These are phyloP conservation scores for Oreortyx pictus DNA, from an alignment of 2,797 vertebrate species.

Conservation along the genomic window DNA sequence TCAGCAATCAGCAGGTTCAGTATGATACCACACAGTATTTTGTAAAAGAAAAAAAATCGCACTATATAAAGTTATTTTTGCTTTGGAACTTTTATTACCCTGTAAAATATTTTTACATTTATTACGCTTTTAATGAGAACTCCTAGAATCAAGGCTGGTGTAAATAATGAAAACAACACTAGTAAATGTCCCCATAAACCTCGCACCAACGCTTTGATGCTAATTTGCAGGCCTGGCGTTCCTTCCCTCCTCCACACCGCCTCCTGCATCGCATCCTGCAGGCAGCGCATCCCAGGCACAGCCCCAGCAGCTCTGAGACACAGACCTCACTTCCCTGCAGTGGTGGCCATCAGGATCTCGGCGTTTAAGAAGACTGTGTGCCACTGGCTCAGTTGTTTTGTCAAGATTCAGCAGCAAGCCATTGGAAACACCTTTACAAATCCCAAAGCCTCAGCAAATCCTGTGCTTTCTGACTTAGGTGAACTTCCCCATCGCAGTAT, in stretches of 20 bases:
- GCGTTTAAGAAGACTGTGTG: rapidly evolving
- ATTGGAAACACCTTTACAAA: not conserved
- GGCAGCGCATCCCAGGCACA: not conserved
- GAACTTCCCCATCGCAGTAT: not conserved
- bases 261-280: constrained; percentile 39
- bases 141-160: constrained; percentile 83
- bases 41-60: constrained; percentile 71
- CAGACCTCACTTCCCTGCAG: rapidly evolving
- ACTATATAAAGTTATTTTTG: constrained; percentile 83
- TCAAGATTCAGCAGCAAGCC: not conserved
- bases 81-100: constrained; percentile 83
- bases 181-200: constrained; percentile 86
- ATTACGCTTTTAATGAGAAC: constrained; percentile 85
- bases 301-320: not conserved
- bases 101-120: constrained; percentile 88
- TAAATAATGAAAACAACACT: constrained; percentile 85
- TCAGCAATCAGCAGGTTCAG: constrained; percentile 68
- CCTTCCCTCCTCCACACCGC: constrained; percentile 61
- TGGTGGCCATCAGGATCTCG: rapidly evolving
- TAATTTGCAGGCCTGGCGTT: constrained; percentile 76
- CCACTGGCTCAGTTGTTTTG: not conserved
- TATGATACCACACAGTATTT: constrained; percentile 79
- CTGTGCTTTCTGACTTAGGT: not conserved
- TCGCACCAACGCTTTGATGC: constrained; percentile 85
- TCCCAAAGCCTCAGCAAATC: not conserved